These are phyloP conservation scores for Diabrotica undecimpunctata DNA, from an alignment of 1,140 invertebrate genomes.

Conservation along the genomic window DNA sequence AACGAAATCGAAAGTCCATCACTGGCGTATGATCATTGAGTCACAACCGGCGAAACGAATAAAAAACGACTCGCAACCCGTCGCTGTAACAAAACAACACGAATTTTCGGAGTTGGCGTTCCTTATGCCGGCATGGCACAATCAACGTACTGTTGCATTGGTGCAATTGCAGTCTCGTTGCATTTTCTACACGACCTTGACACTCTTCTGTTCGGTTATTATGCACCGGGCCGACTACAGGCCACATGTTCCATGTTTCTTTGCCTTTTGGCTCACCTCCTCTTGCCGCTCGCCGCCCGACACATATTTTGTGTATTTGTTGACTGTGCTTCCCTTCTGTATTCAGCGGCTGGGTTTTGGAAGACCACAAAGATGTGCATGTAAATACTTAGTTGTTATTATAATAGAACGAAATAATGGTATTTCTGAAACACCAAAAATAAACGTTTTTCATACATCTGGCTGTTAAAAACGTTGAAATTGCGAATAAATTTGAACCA, in stretches of 20 bases:
- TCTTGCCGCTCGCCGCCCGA: too few relatives aligned
- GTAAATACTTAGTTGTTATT: too few relatives aligned
- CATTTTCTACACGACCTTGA: slow-evolving; percentile 46
- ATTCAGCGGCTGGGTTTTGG: too few relatives aligned
- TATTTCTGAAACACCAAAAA: too few relatives aligned
- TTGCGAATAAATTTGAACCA: too few relatives aligned
- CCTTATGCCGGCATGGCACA: slow-evolving; percentile 16
- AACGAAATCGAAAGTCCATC: background rate
- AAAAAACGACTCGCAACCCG: background rate
- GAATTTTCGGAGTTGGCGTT: slow-evolving; percentile 8
- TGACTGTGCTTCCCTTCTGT: too few relatives aligned
- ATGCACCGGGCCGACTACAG: slow-evolving; percentile 8
- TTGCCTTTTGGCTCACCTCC: too few relatives aligned
- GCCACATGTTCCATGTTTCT: slow-evolving; percentile 13
- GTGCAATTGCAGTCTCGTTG: slow-evolving; percentile 41
- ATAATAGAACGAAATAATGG: too few relatives aligned
- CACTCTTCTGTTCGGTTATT: slow-evolving; percentile 38
- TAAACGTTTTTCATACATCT: too few relatives aligned
- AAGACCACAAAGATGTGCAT: too few relatives aligned
- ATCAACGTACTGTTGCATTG: slow-evolving; percentile 38
- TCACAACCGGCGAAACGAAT: slow-evolving; percentile 4
- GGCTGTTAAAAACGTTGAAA: too few relatives aligned
- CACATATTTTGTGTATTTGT: too few relatives aligned
- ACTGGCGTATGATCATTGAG: background rate
- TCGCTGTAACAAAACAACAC: background rate